Conservation (phyloP, 2,113 vertebrate genomes). For the Syngnathus typhle region DNA sequence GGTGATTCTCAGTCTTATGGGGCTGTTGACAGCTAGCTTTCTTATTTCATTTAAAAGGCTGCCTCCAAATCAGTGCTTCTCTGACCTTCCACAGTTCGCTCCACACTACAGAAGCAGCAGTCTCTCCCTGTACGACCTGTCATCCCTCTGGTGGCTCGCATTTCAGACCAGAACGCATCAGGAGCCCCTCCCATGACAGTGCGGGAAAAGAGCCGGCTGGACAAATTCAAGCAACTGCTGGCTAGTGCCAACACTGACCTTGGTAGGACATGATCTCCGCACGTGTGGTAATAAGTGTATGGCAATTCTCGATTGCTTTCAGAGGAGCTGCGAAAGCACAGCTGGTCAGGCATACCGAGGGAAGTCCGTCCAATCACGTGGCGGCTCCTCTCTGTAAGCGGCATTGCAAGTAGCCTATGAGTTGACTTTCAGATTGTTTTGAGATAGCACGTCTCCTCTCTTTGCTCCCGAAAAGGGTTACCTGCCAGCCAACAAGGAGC, state of each 20-base stretch:
- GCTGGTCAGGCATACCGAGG: slow-evolving; percentile 94
- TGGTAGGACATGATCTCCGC: slow-evolving; percentile 69
- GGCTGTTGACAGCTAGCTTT: slow-evolving; percentile 3
- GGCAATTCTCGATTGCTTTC: slow-evolving; percentile 21
- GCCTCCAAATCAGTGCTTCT: background rate
- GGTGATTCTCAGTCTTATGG: slow-evolving; percentile 20
- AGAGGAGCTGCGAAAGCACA: slow-evolving; percentile 96
- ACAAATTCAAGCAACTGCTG: slow-evolving; percentile 92
- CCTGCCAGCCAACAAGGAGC: slow-evolving; percentile 89
- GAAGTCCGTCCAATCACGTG: slow-evolving; percentile 94
- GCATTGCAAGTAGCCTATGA: slow-evolving; percentile 2
- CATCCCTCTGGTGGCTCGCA: slow-evolving; percentile 91
- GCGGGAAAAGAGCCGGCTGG: slow-evolving; percentile 89
- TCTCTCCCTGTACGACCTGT: slow-evolving; percentile 86
- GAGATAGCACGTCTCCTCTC: background rate
- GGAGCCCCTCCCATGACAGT: slow-evolving; percentile 92
- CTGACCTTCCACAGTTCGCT: slow-evolving; percentile 58
- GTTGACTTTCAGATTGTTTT: background rate
- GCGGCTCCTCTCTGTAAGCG: slow-evolving; percentile 90
- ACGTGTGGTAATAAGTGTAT: background rate
- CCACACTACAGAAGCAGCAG: slow-evolving; percentile 85
- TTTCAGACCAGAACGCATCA: slow-evolving; percentile 95
- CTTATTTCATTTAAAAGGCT: background rate
- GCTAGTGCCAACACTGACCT: slow-evolving; percentile 89
- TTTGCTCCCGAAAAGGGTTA: slow-evolving; percentile 75